Base-by-base conservation (phyloP, 2,888 invertebrate genomes). In the Himalopsyche anomala region DNA sequence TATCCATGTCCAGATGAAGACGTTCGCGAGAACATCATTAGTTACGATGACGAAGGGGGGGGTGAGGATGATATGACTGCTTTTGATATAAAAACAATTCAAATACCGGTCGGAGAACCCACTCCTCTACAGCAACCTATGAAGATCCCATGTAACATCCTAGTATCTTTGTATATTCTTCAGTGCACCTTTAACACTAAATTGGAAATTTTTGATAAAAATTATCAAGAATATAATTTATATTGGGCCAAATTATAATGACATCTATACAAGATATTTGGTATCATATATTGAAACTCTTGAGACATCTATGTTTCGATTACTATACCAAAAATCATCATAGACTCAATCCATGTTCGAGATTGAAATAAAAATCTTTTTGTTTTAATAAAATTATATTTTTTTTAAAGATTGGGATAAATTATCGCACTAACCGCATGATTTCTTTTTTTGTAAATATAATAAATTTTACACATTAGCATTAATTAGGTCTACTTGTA, bases 11-110 rank as follows among this genome's bases (percentile, higher is more conserved):
- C 99, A 11, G 99, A 99, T 90, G 99, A 99, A 91, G 99, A 99
- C 91, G 99, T 99, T 62, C 95, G 99, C 89, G 99, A 99, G 92
- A 99, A 99, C 91, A 99, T 99, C 90, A 98, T 99, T 91, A 99
- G 98, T 92, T 99, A 99, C 90, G 99, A 99, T 90, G 99, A 99
- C 91, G 99, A 99, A 92, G 98, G 98, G 69, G 99, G 99, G 90
- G 99, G 99, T 89, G 98, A 99, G 92, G 99, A 99, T 90, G 99
- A 99, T 91, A 99, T 99, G 97, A 99, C 99, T 83, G 98, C 99
- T 45, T 99, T 99, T 92, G 99, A 99, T 91, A 99, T 99, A 90
- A 98, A 98, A 42, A 98, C 99, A 38, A 95, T 99, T 83, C 98
- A 99, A 92, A 99, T 99, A 91, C 98, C 99, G 69, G 96, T 98